phyloP scores from a whole-genome alignment of 2,797 vertebrate genomes.

The Bufotes viridis region DNA sequence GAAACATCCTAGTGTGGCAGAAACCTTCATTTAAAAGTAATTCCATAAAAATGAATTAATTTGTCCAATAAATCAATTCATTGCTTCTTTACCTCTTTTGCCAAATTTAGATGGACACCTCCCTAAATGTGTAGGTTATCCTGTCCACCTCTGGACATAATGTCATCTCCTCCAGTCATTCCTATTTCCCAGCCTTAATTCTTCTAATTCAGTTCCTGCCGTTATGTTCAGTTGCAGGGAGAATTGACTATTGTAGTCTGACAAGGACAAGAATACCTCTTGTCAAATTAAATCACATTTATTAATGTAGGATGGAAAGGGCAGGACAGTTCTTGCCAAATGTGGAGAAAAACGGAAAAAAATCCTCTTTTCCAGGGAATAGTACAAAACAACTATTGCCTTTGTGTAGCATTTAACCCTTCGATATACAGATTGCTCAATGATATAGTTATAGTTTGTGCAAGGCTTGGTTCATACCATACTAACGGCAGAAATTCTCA shows the following conservation, averaged over 20 bases:
- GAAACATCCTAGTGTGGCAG: conserved; percentile 33
- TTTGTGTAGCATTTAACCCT: neutral
- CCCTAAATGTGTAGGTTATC: conserved; percentile 59
- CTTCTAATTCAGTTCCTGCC: conserved; percentile 55
- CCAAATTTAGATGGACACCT: conserved; percentile 61
- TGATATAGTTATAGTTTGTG: neutral
- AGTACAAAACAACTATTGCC: neutral
- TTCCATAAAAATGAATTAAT: conserved; percentile 59
- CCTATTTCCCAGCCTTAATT: conserved; percentile 53
- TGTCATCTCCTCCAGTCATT: conserved; percentile 55
- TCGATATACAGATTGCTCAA: neutral
- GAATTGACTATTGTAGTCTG: conserved; percentile 50
- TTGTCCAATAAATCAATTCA: conserved; percentile 55
- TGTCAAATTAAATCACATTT: conserved; percentile 59
- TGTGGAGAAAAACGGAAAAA: neutral
- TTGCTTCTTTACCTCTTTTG: conserved; percentile 29
- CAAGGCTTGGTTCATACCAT: neutral
- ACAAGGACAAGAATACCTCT: conserved; percentile 56
- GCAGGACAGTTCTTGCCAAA: conserved; percentile 27
- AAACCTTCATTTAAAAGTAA: conserved; percentile 58
- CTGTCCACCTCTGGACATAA: conserved; percentile 55
- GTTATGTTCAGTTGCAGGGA: conserved; percentile 54
- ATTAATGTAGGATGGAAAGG: conserved; percentile 48
- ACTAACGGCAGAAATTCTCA: too few relatives aligned
- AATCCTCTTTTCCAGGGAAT: conserved; percentile 5